Percentiles rank a stretch among this genome's conserved stretches.
Evolutionary conservation across 2,797 vertebrate genomes (phyloP).

Genomic region (Periparus ater): DNA sequence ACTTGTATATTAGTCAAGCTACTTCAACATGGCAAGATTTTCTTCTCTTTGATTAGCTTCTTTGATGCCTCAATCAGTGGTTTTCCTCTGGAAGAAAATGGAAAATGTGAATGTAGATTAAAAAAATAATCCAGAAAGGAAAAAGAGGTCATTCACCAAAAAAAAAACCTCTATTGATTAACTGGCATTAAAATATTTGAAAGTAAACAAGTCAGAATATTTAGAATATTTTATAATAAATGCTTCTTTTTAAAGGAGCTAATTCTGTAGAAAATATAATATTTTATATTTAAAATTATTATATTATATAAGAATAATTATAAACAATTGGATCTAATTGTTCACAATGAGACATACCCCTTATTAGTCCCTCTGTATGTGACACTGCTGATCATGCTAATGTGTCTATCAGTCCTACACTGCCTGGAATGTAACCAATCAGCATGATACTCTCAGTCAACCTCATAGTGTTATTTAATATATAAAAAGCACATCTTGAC

Average conservation of each 20-base stretch:
- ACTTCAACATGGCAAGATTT: neutral
- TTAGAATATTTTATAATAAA: neutral
- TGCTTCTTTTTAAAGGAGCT: neutral
- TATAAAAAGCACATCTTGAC: neutral
- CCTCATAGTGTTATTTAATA: neutral
- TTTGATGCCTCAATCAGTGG: neutral
- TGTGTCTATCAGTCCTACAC: neutral
- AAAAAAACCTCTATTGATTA: neutral
- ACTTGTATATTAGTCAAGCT: neutral
- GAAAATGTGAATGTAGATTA: neutral
- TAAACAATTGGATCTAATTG: neutral
- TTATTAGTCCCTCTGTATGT: neutral
- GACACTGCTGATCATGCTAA: neutral
- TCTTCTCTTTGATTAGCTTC: neutral
- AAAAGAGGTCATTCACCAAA: neutral
- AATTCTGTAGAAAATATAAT: neutral
- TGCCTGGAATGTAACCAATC: neutral
- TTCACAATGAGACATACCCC: neutral
- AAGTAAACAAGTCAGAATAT: neutral
- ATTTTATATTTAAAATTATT: neutral
- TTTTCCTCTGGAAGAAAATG: neutral
- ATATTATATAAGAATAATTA: neutral
- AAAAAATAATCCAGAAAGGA: neutral
- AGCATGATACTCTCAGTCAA: neutral
- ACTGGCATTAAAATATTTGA: neutral